Percentiles rank a stretch among this genome's conserved stretches.
phyloP scores from a whole-genome alignment of 1,140 invertebrate species.

The Drosophila pallidifrons region DNA sequence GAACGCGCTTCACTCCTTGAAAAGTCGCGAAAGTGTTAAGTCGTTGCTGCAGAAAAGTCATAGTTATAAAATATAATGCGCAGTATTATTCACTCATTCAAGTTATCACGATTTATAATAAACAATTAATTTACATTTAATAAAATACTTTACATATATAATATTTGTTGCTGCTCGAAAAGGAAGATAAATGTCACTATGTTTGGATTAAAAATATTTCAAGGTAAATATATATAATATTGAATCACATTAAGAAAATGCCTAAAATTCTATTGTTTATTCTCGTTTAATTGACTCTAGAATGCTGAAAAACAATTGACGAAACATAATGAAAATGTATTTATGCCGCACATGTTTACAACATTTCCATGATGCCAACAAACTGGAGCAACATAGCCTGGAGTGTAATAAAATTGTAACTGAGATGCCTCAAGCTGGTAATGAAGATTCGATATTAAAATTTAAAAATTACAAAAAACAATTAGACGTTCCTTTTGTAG shows the following conservation, averaged over 20 bases:
- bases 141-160: no score
- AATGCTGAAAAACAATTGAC: slow-evolving; percentile 2
- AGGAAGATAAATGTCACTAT: slow-evolving; percentile 35
- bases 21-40: no score
- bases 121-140: no score
- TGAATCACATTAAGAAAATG: not conserved
- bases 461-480: slow-evolving; percentile 66
- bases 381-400: slow-evolving; percentile 49
- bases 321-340: not conserved
- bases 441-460: slow-evolving; percentile 39
- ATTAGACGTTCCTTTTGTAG: slow-evolving; percentile 68
- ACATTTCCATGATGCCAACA: slow-evolving; percentile 50
- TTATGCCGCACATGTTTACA: slow-evolving; percentile 40
- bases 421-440: slow-evolving; percentile 45
- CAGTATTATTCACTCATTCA: no score
- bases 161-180: slow-evolving; percentile 35
- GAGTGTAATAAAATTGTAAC: slow-evolving; percentile 49
- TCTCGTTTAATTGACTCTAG: not conserved
- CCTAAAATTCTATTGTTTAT: not conserved
- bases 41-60: no score
- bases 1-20: no score
- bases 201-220: slow-evolving; percentile 38
- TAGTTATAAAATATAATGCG: no score
- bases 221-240: slow-evolving; percentile 6
- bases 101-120: no score